Conservation (phyloP, 2,888 invertebrate species). For the Ypsolopha scabrella region DNA sequence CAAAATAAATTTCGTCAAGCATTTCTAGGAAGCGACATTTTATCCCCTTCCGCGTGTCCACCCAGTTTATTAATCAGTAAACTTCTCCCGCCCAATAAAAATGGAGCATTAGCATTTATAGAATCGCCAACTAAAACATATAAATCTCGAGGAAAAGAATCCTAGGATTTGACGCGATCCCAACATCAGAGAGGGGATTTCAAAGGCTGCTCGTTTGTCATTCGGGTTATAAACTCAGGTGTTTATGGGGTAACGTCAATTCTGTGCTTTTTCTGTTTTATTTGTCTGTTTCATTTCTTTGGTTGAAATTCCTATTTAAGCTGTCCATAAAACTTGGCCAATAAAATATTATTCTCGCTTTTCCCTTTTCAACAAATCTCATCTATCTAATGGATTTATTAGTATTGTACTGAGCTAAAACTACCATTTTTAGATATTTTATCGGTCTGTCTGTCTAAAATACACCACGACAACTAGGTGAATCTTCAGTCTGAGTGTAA, state of each 20-base stretch:
- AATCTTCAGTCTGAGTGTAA: too few species aligned
- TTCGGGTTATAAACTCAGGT: conserved; percentile 52
- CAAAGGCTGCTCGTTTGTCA: conserved; percentile 60
- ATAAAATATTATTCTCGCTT: too few species aligned
- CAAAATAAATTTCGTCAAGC: not conserved
- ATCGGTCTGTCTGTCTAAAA: too few species aligned
- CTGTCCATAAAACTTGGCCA: too few species aligned
- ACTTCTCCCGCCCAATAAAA: conserved; percentile 62
- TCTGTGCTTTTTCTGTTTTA: conserved; percentile 12
- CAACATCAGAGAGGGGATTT: conserved; percentile 60
- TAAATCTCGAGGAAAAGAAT: conserved; percentile 57
- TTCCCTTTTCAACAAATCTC: too few species aligned
- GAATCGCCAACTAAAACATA: conserved; percentile 55
- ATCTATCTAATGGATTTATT: too few species aligned
- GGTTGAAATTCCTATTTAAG: too few species aligned
- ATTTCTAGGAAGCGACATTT: conserved; percentile 50
- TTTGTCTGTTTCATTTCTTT: too few species aligned
- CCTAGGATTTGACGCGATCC: conserved; percentile 31
- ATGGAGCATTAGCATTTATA: conserved; percentile 61
- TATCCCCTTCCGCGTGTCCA: conserved; percentile 54
- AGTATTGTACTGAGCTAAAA: too few species aligned
- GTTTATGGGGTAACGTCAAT: conserved; percentile 51
- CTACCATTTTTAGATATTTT: too few species aligned
- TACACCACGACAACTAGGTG: too few species aligned
- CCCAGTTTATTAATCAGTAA: conserved; percentile 66